phyloP scores from a whole-genome alignment of 1,140 invertebrate species.

The Caenorhabditis inopinata region DNA sequence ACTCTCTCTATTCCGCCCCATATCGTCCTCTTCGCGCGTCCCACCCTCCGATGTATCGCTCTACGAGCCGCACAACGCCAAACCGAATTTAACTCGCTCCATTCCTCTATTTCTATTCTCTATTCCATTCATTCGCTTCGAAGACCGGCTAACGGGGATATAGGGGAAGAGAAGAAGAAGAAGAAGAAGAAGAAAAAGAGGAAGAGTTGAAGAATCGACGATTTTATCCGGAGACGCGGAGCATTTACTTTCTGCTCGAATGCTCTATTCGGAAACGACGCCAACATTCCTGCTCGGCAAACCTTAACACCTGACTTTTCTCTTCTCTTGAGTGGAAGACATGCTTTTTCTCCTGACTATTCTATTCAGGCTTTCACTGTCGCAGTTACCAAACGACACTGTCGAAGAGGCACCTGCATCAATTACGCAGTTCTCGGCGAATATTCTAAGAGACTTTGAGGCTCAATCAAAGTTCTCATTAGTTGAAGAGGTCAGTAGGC shows the following conservation, averaged over 20 bases:
- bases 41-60: background rate
- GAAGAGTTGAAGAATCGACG: slow-evolving; percentile 1
- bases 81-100: slow-evolving; percentile 31
- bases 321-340: background rate
- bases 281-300: background rate
- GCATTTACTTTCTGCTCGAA: slow-evolving; percentile 25
- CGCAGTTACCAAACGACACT: background rate
- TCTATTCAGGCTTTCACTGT: slow-evolving; percentile 15
- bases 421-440: background rate
- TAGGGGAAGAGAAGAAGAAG: background rate
- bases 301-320: slow-evolving; percentile 22
- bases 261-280: slow-evolving; percentile 15
- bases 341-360: slow-evolving; percentile 15
- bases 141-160: background rate
- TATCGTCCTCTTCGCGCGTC: slow-evolving; percentile 23
- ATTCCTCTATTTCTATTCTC: background rate
- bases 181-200: background rate
- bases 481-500: background rate
- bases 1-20: slow-evolving; percentile 26
- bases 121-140: no score
- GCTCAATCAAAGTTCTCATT: background rate
- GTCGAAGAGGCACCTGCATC: slow-evolving; percentile 4
- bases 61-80: background rate
- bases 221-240: background rate
- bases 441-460: slow-evolving; percentile 17